Evolutionary conservation across 2,888 invertebrate genomes (phyloP), one percentile per base, ranked within the genome.

Genomic region (Ophion slaviceki): DNA sequence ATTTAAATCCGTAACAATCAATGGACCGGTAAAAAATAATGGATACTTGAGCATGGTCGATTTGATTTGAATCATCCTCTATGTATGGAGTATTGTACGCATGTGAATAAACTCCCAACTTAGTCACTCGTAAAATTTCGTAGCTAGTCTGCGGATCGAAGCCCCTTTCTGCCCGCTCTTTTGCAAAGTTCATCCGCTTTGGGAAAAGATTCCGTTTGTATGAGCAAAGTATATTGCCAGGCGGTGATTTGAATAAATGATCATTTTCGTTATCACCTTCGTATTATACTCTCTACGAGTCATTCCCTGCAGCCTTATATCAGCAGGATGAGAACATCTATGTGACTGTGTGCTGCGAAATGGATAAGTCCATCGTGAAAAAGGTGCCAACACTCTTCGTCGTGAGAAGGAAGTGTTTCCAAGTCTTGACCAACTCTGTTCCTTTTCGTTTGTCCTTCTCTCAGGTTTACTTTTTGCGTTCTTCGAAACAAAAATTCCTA

Each of bases 91-190:
- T 71, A 79, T 67, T 78, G 78, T 79, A 64, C 62, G 78, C 81
- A 74, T 70, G 78, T 85, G 82, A 8, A 40, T 68, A 82, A 85
- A 82, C 32, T 79, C 57, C 85, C 74, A 74, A 53, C 70, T 74
- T 75, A 74, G 74, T 62, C 24, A 57, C 68, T 85, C 82, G 70
- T 78, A 74, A 85, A 85, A 82, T 85, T 82, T 47, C 59, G 62
- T 36, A 64, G 61, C 62, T 32, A 72, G 67, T 57, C 7, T 20
- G 17, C 5, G 62, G 36, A 53, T 75, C 66, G 72, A 74, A 45
- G 32, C 59, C 64, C 61, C 40, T 36, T 40, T 20, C 40, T 47
- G 28, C 74, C 24, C 24, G 62, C n/a, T 24, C 28, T 62, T 10
- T 5, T 40, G 7, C 40, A 40, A 32, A 72, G 61, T 72, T 72